These are phyloP conservation scores for Cyphomyrmex costatus DNA, from an alignment of 1,140 invertebrate species.

Conservation along the genomic window DNA sequence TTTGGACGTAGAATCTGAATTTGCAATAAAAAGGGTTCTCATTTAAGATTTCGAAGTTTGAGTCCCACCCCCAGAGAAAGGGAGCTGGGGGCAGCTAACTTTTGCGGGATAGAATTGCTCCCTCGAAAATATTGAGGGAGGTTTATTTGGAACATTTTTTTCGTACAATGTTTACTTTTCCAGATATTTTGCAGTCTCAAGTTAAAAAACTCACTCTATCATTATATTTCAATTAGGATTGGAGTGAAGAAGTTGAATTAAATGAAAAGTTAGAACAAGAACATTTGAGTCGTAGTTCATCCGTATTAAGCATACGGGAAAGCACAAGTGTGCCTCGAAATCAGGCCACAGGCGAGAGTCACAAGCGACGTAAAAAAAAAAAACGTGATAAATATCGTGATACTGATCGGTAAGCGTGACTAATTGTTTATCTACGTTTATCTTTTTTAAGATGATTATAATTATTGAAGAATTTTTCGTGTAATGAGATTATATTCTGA, in stretches of 20 bases:
- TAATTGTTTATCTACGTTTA: not conserved
- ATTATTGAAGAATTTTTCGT: not conserved
- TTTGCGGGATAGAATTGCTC: too few relatives aligned
- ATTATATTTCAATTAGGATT: slow-evolving; percentile 82
- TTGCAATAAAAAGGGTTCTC: too few relatives aligned
- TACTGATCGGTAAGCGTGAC: slow-evolving; percentile 77
- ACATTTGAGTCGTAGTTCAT: slow-evolving; percentile 87
- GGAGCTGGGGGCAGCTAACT: too few relatives aligned
- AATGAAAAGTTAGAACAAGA: slow-evolving; percentile 86
- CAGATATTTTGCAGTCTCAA: too few relatives aligned
- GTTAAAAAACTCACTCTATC: not conserved
- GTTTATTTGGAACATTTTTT: too few relatives aligned
- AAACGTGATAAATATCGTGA: slow-evolving; percentile 77
- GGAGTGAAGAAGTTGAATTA: slow-evolving; percentile 88
- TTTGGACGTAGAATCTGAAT: too few relatives aligned
- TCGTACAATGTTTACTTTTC: too few relatives aligned
- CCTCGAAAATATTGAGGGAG: too few relatives aligned
- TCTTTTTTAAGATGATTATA: slow-evolving; percentile 1
- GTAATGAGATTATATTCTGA: slow-evolving; percentile 53
- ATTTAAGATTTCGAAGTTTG: too few relatives aligned
- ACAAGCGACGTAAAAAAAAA: slow-evolving; percentile 77
- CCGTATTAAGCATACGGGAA: slow-evolving; percentile 87
- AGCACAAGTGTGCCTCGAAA: slow-evolving; percentile 78
- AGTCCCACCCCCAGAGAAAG: too few relatives aligned
- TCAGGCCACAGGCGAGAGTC: slow-evolving; percentile 72